phyloP scores from a whole-genome alignment of 2,888 invertebrate genomes.

The Caenorhabditis sp. region DNA sequence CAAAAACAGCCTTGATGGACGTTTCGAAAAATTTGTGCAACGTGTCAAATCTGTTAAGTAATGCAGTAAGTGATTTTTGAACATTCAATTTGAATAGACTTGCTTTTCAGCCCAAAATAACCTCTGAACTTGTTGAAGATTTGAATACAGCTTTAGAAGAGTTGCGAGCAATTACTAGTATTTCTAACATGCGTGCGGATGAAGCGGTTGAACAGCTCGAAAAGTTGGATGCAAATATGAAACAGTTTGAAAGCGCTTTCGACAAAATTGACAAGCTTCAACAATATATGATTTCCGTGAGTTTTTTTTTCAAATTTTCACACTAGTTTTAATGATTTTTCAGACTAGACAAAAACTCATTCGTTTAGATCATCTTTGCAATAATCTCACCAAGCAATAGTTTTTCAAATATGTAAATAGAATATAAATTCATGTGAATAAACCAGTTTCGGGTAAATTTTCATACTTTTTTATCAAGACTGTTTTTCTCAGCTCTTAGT shows the following conservation, averaged over 20 bases:
- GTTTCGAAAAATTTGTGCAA: slow-evolving; percentile 12
- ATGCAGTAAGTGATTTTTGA: slow-evolving; percentile 14
- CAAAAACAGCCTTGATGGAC: background rate
- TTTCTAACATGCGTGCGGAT: slow-evolving; percentile 16
- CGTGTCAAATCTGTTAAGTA: background rate
- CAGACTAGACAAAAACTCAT: slow-evolving; percentile 16
- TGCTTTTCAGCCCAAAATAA: background rate
- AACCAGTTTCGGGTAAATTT: background rate
- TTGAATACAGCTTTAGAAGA: slow-evolving; percentile 16
- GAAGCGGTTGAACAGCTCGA: slow-evolving; percentile 13
- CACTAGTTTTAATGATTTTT: slow-evolving; percentile 1
- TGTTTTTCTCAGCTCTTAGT: too few species aligned
- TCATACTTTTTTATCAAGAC: background rate
- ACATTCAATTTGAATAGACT: background rate
- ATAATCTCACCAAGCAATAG: slow-evolving; percentile 3
- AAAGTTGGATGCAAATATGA: slow-evolving; percentile 3
- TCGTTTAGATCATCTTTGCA: slow-evolving; percentile 16
- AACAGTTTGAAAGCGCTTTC: slow-evolving; percentile 13
- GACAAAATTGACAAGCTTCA: slow-evolving; percentile 13
- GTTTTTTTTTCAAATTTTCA: background rate
- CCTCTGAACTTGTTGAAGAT: slow-evolving; percentile 7
- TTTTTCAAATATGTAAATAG: background rate
- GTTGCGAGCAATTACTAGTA: slow-evolving; percentile 22
- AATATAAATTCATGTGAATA: background rate
- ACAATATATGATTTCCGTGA: background rate